Percentiles rank a stretch among this genome's conserved stretches.
phyloP scores from a whole-genome alignment of 2,888 invertebrate genomes.

The Microctonus aethiopoides region DNA sequence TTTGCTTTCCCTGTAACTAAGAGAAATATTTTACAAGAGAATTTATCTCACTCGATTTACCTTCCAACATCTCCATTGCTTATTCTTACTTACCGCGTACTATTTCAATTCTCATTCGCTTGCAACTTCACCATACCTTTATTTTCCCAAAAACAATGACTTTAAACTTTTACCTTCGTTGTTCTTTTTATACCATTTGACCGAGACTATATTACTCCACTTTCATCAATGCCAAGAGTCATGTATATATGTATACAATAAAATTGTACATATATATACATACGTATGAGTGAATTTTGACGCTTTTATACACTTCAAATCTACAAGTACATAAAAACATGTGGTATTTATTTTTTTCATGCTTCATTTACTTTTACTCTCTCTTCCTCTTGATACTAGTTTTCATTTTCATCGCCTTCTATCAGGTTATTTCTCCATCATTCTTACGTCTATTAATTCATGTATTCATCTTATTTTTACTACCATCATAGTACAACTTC shows the following conservation, averaged over 20 bases:
- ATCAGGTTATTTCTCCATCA: neutral
- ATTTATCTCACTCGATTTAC: slow-evolving; percentile 30
- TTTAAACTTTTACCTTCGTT: neutral
- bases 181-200: neutral
- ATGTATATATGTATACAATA: neutral
- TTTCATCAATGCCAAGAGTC: neutral
- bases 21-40: slow-evolving; percentile 11
- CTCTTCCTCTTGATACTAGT: neutral
- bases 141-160: slow-evolving; percentile 15
- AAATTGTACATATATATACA: neutral
- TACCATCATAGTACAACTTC: too few relatives aligned
- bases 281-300: neutral
- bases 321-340: neutral
- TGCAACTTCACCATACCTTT: neutral
- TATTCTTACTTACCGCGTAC: neutral
- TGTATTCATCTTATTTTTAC: neutral
- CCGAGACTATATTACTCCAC: slow-evolving; percentile 18
- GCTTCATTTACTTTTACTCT: neutral
- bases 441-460: neutral
- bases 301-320: neutral
- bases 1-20: neutral
- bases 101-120: neutral
- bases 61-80: slow-evolving; percentile 21
- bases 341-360: neutral
- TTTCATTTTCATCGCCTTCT: neutral